Evolutionary conservation across 2,797 vertebrate species (phyloP), one percentile per base, ranked within the genome.

Genomic region (Mormyrus hasselquistii): DNA sequence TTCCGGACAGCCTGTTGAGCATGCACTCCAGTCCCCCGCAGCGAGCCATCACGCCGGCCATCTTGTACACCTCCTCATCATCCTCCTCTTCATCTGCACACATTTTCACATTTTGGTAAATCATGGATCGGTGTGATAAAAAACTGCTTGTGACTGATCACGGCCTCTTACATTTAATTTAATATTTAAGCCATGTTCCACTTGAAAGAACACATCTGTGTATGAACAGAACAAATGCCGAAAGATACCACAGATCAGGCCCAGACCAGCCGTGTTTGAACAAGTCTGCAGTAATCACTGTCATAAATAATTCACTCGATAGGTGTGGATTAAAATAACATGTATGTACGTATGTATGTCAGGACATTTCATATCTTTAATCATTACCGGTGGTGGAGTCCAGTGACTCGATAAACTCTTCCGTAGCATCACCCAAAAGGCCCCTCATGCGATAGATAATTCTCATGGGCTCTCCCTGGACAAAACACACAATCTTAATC

Each of bases 361-460:
- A 50, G n/a, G 50, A 1, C 44, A 84, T 44, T 84, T 44, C 50
- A 10, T 84, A 49, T 84, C 19, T 59, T 59, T 87, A 59, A 19
- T 57, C 69, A 44, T 86, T 94, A 99, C 99, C 99, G 95, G 99
- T 98, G 52, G 99, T 99, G 10, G 99, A 99, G 93, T 99, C 98
- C 87, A 99, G 93, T 25, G 98, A 99, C 91, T 99, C 99, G 0
- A 99, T 99, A 93, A 99, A 99, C 94, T 99, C 99, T 91, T 99
- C 99, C 0, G 99, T 99, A 22, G 99, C 99, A 89, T 99, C 99
- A 50, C 99, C 99, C 34, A 99, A 95, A 76, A 99, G 94, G 41
- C 99, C 99, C 89, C 99, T 97, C 99, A 99, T 99, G 84, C 99
- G 97, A 92, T 99, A 99, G 87, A 99, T 98, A 90, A 99, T 99